Percentiles rank a stretch among this genome's conserved stretches.
Conservation (phyloP, 2,113 vertebrate genomes). For the Aviceda subcristata region DNA sequence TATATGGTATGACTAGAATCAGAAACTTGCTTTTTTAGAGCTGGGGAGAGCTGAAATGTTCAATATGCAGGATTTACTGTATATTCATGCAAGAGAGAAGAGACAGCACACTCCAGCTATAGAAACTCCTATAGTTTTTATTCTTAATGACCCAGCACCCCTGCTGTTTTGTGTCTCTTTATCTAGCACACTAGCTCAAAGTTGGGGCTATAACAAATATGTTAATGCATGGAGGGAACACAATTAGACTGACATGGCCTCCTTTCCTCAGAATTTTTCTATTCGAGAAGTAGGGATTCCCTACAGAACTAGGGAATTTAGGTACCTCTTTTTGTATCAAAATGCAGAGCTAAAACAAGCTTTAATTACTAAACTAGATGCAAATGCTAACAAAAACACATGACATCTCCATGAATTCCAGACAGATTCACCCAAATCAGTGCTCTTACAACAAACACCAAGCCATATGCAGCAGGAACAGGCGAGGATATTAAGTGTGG, state of each 20-base stretch:
- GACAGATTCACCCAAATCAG: neutral
- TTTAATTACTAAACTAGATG: conserved; percentile 11
- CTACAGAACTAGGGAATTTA: neutral
- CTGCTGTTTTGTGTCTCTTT: neutral
- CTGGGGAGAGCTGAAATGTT: neutral
- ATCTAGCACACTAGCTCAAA: neutral
- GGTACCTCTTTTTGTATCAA: neutral
- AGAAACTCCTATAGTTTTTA: neutral
- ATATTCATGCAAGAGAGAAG: neutral
- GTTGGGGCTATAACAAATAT: neutral
- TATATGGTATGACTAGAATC: neutral
- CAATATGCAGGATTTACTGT: neutral
- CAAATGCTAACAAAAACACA: neutral
- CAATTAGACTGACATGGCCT: neutral
- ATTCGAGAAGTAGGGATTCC: neutral
- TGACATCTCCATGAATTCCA: neutral
- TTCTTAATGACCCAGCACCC: conserved; percentile 1
- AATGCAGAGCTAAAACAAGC: neutral
- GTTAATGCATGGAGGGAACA: neutral
- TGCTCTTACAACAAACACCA: neutral
- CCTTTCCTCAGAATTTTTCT: neutral
- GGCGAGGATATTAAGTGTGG: neutral
- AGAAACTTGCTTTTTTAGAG: neutral
- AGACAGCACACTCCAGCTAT: neutral
- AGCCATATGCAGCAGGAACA: neutral